phyloP scores from a whole-genome alignment of 2,797 vertebrate species.

The Enteromius anoplus region DNA sequence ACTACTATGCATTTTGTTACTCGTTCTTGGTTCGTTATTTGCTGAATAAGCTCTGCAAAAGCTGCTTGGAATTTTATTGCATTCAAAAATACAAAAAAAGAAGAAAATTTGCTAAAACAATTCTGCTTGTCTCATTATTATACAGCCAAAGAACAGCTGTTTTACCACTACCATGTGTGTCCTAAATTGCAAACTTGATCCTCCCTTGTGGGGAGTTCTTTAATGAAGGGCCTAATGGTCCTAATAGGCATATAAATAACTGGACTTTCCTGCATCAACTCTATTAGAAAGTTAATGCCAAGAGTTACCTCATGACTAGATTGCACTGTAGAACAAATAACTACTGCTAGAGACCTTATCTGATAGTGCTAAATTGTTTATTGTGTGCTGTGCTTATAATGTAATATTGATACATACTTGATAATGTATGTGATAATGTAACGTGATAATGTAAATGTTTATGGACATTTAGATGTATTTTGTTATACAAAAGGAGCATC shows the following conservation, averaged over 20 bases:
- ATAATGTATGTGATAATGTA: background rate
- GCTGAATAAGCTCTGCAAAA: background rate
- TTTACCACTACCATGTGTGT: slow-evolving; percentile 47
- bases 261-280: slow-evolving; percentile 50
- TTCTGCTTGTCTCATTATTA: slow-evolving; percentile 10
- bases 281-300: slow-evolving; percentile 46
- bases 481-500: background rate
- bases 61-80: background rate
- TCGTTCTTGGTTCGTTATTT: background rate
- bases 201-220: slow-evolving; percentile 46
- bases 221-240: slow-evolving; percentile 57
- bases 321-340: slow-evolving; percentile 54
- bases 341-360: slow-evolving; percentile 50
- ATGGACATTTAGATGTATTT: background rate
- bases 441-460: background rate
- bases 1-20: background rate
- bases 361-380: slow-evolving; percentile 50
- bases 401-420: background rate
- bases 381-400: slow-evolving; percentile 26
- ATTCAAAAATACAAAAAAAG: background rate
- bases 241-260: slow-evolving; percentile 58
- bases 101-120: background rate
- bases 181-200: slow-evolving; percentile 53
- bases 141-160: slow-evolving; percentile 52
- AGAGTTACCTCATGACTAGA: slow-evolving; percentile 54